phyloP scores from a whole-genome alignment of 2,113 vertebrate genomes.

The Setophaga kirtlandii region DNA sequence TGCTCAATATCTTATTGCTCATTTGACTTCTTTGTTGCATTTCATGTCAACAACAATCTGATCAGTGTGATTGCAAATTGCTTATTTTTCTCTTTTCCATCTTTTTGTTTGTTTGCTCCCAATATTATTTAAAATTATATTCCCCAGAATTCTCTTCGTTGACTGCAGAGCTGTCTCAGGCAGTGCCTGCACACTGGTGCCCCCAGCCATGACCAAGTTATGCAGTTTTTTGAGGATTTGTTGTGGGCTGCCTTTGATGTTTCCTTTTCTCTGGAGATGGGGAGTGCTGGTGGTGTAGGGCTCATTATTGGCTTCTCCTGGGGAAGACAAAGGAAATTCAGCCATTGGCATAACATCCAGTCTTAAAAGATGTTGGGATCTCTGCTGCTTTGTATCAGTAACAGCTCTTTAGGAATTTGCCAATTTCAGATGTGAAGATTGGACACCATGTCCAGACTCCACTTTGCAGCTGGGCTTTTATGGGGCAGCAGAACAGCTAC shows the following conservation, averaged over 20 bases:
- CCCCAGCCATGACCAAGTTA: too few species aligned
- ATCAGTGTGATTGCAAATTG: background rate
- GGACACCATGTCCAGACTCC: background rate
- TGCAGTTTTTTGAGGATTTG: background rate
- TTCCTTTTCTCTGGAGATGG: background rate
- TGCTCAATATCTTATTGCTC: background rate
- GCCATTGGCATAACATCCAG: background rate
- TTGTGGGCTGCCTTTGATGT: background rate
- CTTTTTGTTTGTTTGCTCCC: background rate
- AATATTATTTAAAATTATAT: background rate
- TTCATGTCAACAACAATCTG: background rate
- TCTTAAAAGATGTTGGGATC: rapidly evolving
- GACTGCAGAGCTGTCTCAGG: background rate
- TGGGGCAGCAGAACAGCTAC: background rate
- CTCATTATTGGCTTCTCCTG: background rate
- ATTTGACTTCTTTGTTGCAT: background rate
- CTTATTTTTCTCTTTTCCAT: background rate
- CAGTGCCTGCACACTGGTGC: background rate
- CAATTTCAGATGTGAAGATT: background rate
- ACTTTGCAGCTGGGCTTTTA: background rate
- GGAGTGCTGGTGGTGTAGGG: background rate
- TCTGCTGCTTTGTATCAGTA: background rate
- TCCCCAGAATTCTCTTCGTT: background rate
- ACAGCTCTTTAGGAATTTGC: background rate
- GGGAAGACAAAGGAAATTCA: background rate